Evolutionary conservation across 2,888 invertebrate species (phyloP), one percentile per base, ranked within the genome.

Genomic region (Mythimna vitellina): DNA sequence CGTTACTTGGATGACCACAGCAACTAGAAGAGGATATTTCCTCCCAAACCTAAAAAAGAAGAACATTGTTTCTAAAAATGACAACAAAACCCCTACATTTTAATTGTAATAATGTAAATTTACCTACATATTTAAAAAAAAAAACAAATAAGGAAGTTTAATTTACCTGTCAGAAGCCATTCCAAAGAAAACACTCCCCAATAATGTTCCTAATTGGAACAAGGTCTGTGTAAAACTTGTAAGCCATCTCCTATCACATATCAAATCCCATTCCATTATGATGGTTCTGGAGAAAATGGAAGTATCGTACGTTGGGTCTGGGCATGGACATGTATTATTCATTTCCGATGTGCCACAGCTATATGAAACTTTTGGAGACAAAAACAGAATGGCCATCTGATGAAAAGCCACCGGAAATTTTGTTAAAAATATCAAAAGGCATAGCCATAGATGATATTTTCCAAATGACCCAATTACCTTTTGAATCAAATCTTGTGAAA

Each of bases 151-250:
- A 46, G 7, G 17, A 46, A 46, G 46, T 46, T 17, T 46, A 17
- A 46, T 90, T 95, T 94, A 98, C 98, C 97, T 97, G 93, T 98
- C 98, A 5, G 98, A 97, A 65, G 97, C 94, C 91, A 97, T 97
- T 87, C 98, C 98, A 91, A 98, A 98, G 12, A 97, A 73, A 65
- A 98, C 96, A 88, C 97, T 98, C 58, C 98, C 98, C 46, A 97
- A 85, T 85, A 98, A 94, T 63, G 98, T 97, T 46, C 98, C 98
- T 72, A 97, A 91, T 97, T 98, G 98, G 73, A 98, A 97, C 71
- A 98, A 91, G 9, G 97, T 97, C 92, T 98, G 98, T 0, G 97
- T 97, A 38, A 98, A 94, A 88, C 97, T 97, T 3, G 97, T 96
- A 76, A 98, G 92, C 93, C 97, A 97, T 64, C 95, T 95, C 58